These are phyloP conservation scores for Euphydryas editha DNA, from an alignment of 2,888 invertebrate species.

Conservation along the genomic window DNA sequence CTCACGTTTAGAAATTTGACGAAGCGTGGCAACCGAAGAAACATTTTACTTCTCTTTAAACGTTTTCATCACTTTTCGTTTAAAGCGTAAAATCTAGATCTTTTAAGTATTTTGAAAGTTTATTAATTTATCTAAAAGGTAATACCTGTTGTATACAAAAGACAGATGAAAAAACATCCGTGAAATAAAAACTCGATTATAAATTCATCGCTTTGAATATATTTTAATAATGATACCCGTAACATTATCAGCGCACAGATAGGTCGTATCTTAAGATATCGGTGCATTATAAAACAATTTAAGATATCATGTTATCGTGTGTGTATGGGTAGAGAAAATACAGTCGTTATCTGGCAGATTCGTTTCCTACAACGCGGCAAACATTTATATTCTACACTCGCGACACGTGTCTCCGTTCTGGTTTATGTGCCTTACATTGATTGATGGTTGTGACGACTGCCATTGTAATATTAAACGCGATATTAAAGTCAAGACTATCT, in stretches of 20 bases:
- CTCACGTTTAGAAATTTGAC: conserved; percentile 13
- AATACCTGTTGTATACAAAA: not conserved
- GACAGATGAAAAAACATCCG: not conserved
- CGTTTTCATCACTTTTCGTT: not conserved
- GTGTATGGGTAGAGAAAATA: conserved; percentile 10
- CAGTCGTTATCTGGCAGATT: conserved; percentile 16
- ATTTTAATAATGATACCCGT: not conserved
- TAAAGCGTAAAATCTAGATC: not conserved
- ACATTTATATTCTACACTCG: conserved; percentile 10
- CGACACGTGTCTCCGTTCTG: not conserved
- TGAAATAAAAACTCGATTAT: not conserved
- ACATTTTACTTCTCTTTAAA: not conserved
- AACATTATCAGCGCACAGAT: conserved; percentile 16
- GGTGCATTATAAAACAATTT: conserved; percentile 39
- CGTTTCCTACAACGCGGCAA: conserved; percentile 21
- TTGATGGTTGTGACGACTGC: not conserved
- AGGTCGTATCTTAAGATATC: conserved; percentile 32
- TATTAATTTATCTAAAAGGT: not conserved
- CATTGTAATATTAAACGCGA: not conserved
- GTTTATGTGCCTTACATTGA: not conserved
- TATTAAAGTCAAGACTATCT: not conserved
- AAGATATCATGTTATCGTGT: conserved; percentile 17
- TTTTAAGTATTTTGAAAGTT: not conserved
- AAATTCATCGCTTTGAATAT: not conserved
- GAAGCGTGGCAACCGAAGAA: conserved; percentile 2